A percentile compares a stretch with the other conserved stretches of the same genome.
Conservation (phyloP, 2,888 invertebrate species). For the Eumacrocentrus americanus region DNA sequence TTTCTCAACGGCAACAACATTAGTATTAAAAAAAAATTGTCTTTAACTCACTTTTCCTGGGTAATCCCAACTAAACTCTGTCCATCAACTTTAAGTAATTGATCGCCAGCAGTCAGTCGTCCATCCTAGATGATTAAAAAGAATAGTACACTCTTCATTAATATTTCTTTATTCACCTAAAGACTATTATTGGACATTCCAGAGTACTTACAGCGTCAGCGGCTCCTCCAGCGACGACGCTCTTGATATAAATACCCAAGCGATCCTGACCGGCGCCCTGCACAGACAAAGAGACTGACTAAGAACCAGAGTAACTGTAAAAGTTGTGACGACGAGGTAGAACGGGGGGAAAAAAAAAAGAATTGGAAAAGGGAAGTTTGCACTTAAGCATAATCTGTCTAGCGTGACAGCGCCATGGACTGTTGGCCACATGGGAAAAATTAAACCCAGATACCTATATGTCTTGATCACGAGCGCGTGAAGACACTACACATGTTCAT, state of each 20-base stretch:
- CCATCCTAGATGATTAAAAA: conserved; percentile 74
- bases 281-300: conserved; percentile 50
- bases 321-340: conserved; percentile 30
- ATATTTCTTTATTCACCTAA: not conserved
- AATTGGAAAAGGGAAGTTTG: conserved; percentile 36
- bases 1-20: not conserved
- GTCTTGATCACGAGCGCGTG: not conserved
- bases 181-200: not conserved
- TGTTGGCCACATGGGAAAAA: conserved; percentile 36
- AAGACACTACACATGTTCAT: too few relatives aligned
- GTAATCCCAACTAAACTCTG: conserved; percentile 85
- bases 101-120: conserved; percentile 94
- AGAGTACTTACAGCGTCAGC: conserved; percentile 72
- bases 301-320: conserved; percentile 37
- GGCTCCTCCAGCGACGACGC: conserved; percentile 93
- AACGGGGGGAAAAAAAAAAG: conserved; percentile 23
- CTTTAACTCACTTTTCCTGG: conserved; percentile 68
- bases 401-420: conserved; percentile 40
- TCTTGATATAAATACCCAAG: conserved; percentile 97
- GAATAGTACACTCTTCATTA: not conserved
- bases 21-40: not conserved
- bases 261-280: conserved; percentile 80
- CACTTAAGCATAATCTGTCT: conserved; percentile 38
- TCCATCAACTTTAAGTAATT: conserved; percentile 94
- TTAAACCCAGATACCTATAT: conserved; percentile 22